Base-by-base conservation (phyloP, 2,113 vertebrate genomes). In the Heteronetta atricapilla region DNA sequence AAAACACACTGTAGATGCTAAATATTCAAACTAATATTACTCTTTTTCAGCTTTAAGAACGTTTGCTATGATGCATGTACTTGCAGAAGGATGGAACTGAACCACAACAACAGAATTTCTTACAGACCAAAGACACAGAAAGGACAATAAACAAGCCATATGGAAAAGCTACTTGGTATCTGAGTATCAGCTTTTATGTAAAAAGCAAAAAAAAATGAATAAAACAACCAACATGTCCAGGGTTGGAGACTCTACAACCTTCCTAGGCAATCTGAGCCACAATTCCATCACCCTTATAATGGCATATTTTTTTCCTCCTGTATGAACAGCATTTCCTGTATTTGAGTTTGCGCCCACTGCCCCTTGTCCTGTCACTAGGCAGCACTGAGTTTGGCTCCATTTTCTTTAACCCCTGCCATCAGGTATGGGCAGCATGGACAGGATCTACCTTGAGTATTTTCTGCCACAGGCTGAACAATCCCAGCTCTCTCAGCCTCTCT, bases 81-180 rank as follows among this genome's bases (percentile, higher is more conserved):
- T 16, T 63, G 36, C 29, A 46, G 31, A 18, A 46, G 58, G 68
- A 28, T 2, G 17, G 77, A 26, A 59, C 26, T 0, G 36, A 15
- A 83, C 25, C 56, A 12, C 2, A 53, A 33, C 4, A 50, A 31
- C 53, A 33, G 73, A 44, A 46, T 28, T 75, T 21, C 17, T 16
- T 13, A 8, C 3, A n/a, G 36, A 67, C 5, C 36, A 46, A 8
- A 0, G 19, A n/a, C 46, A 84, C 0, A 34, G 25, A 38, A 5
- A 66, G 78, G 72, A 42, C 36, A 23, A 67, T 60, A 3, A 53
- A 67, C 13, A 36, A 69, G 28, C 8, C 21, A 5, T 2, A 34
- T 76, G 9, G 23, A 85, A 64, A 73, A 70, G 11, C 2, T 29
- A 29, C 4, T 42, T 2, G 6, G 10, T 20, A 62, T 7, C 23